Conservation (phyloP, 2,888 invertebrate species). For the Halocaridina rubra region DNA sequence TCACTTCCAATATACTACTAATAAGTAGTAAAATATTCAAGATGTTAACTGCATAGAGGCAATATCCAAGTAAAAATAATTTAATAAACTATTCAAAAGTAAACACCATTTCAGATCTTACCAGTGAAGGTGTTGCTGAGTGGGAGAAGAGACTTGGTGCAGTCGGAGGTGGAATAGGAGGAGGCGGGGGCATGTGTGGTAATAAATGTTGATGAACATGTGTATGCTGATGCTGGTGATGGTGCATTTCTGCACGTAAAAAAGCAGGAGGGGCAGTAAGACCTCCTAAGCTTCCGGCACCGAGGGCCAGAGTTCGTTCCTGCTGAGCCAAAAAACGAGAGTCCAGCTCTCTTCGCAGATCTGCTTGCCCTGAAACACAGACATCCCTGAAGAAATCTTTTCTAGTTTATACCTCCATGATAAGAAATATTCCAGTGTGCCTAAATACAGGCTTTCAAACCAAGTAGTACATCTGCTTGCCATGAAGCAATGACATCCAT, state of each 20-base stretch:
- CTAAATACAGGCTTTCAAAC: too few relatives aligned
- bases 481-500: too few relatives aligned
- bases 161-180: conserved; percentile 70
- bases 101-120: too few relatives aligned
- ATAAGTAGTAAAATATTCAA: too few relatives aligned
- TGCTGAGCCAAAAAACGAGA: conserved; percentile 86
- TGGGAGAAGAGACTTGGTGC: conserved; percentile 68
- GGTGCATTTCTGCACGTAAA: conserved; percentile 88
- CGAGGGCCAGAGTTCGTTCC: conserved; percentile 66
- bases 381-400: too few relatives aligned
- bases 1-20: too few relatives aligned
- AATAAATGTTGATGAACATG: conserved; percentile 86
- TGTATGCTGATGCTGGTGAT: conserved; percentile 92
- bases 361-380: conserved; percentile 68
- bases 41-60: too few relatives aligned
- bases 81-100: too few relatives aligned
- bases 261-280: conserved; percentile 71
- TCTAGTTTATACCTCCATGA: too few relatives aligned
- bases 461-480: too few relatives aligned
- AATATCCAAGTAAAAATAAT: too few relatives aligned
- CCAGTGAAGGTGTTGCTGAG: conserved; percentile 76
- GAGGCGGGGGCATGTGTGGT: conserved; percentile 71
- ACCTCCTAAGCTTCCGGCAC: conserved; percentile 65
- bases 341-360: conserved; percentile 89
- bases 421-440: too few relatives aligned